Evolutionary conservation across 2,797 vertebrate genomes (phyloP).

Genomic region (Danio aesculapii): DNA sequence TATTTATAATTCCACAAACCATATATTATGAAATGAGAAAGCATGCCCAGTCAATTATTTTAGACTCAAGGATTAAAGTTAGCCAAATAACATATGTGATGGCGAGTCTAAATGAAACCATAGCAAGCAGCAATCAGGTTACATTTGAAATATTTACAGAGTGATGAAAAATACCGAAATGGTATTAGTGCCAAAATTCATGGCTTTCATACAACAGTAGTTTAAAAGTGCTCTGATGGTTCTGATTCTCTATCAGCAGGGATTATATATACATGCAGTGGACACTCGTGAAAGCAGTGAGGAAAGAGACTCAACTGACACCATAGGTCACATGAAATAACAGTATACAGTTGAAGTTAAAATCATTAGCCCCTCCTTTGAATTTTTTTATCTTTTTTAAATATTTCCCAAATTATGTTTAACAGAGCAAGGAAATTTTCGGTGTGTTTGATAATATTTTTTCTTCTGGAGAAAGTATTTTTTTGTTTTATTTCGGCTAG

Average conservation of each 20-base stretch:
- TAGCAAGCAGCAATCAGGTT: background rate
- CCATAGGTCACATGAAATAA: background rate
- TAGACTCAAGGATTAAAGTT: too few relatives aligned
- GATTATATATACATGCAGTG: background rate
- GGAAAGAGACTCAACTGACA: background rate
- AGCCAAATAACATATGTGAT: too few relatives aligned
- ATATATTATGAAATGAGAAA: background rate
- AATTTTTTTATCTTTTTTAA: too few relatives aligned
- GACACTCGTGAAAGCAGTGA: background rate
- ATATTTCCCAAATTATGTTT: too few relatives aligned
- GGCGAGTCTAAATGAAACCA: background rate
- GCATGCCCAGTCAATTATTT: too few relatives aligned
- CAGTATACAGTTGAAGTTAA: too few relatives aligned
- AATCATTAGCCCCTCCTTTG: too few relatives aligned
- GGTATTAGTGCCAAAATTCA: background rate
- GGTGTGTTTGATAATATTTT: too few relatives aligned
- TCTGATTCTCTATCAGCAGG: background rate
- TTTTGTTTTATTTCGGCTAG: too few relatives aligned
- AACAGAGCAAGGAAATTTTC: too few relatives aligned
- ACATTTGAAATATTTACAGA: background rate
- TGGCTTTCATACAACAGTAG: too few relatives aligned
- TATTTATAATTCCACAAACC: background rate
- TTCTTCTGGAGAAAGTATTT: too few relatives aligned
- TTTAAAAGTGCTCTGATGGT: background rate
- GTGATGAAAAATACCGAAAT: background rate